Percentiles rank a stretch among this genome's conserved stretches.
These are phyloP conservation scores for Thymelicus acteon DNA, from an alignment of 2,888 invertebrate species.

Conservation along the genomic window DNA sequence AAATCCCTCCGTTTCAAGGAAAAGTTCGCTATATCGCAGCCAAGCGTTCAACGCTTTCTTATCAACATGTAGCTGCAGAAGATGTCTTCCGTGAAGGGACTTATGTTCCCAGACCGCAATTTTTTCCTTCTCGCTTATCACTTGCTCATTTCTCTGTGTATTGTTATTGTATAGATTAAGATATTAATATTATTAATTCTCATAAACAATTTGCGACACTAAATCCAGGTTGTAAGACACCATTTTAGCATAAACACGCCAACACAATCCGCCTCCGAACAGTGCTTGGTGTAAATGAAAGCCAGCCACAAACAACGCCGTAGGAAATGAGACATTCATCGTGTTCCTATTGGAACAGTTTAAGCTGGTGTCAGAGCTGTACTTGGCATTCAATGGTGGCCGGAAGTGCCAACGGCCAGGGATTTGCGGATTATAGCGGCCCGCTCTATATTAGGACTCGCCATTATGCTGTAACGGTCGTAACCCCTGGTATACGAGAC, in stretches of 20 bases:
- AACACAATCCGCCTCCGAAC: background rate
- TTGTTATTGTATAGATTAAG: too few species aligned
- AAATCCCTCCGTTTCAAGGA: slow-evolving; percentile 35
- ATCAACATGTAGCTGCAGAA: too few species aligned
- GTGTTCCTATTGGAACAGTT: slow-evolving; percentile 35
- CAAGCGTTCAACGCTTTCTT: slow-evolving; percentile 35
- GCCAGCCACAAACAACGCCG: slow-evolving; percentile 24
- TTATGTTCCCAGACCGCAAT: too few species aligned
- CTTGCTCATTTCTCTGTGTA: too few species aligned
- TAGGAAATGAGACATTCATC: slow-evolving; percentile 35
- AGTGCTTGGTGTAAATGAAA: slow-evolving; percentile 27
- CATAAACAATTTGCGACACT: too few species aligned
- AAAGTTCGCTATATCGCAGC: slow-evolving; percentile 33
- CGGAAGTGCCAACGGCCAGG: slow-evolving; percentile 33
- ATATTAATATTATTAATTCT: too few species aligned
- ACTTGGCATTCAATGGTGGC: slow-evolving; percentile 36
- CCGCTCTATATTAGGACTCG: slow-evolving; percentile 35
- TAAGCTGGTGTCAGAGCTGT: slow-evolving; percentile 35
- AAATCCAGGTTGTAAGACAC: too few species aligned
- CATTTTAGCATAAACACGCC: too few species aligned
- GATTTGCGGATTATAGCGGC: slow-evolving; percentile 37
- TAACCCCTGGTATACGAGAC: background rate
- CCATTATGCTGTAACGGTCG: slow-evolving; percentile 31
- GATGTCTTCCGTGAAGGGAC: too few species aligned
- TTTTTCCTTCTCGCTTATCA: too few species aligned